Evolutionary conservation across 2,797 vertebrate genomes (phyloP), one percentile per base, ranked within the genome.

Genomic region (Microhierax caerulescens): DNA sequence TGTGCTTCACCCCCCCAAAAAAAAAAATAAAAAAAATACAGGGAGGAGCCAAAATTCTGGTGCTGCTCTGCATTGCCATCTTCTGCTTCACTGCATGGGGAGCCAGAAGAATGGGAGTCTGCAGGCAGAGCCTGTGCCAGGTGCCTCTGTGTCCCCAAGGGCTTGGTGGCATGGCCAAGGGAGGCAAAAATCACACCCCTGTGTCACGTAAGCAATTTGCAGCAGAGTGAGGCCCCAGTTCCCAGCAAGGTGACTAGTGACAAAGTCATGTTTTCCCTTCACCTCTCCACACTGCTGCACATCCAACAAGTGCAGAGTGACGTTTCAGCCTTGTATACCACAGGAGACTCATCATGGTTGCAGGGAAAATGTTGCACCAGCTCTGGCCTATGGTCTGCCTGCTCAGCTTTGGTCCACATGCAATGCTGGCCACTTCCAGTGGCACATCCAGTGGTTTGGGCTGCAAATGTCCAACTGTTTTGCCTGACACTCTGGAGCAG

Each of bases 1-100:
- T 0, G 1, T 20, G 59, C 43, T 63, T 80, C 82, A 56, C 39
- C n/a, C 17, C 45, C 19, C 0, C 5, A 5, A 7, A 8, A 6
- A 34, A 21, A 19, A 25, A 6, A 6, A 7, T 3, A n/a, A 39
- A 39, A 39, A 5, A 14, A 59, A 23, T 18, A 25, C 19, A 10
- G 24, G 34, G 30, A n/a, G 36, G 3, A 57, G 77, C 23, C 23
- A 4, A 67, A 65, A 28, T 24, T 28, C 47, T 61, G 45, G 34
- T 56, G 57, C 77, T 88, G 47, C 53, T 68, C 78, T 67, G 60
- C 39, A 10, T 56, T 82, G 57, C 53, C 65, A 45, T 78, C 65
- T 51, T 47, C 36, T 70, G 19, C 3, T 70, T 80, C 3, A 2
- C 10, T 41, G 28, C 13, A 9, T 13, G n/a, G 22, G 36, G 37